These are phyloP conservation scores for Hyposoter didymator DNA, from an alignment of 2,888 invertebrate species.

Conservation along the genomic window DNA sequence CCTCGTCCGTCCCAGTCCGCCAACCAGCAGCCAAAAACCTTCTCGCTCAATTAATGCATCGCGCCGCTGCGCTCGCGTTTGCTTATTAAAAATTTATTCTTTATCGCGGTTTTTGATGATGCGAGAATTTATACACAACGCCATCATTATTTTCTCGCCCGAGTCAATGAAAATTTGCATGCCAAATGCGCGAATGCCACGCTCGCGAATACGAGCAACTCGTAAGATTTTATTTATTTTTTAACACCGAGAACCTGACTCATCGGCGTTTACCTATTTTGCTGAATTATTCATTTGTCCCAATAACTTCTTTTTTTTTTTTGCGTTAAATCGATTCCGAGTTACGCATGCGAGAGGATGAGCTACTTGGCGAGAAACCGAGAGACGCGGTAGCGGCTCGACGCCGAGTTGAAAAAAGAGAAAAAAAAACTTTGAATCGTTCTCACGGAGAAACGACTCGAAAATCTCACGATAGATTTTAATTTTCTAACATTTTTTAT, in stretches of 20 bases:
- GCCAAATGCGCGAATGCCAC: neutral
- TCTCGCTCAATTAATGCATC: neutral
- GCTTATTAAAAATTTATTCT: conserved; percentile 7
- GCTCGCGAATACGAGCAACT: neutral
- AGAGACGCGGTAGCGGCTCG: too few species aligned
- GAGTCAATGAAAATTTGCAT: conserved; percentile 12
- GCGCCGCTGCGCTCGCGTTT: neutral
- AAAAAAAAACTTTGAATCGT: too few species aligned
- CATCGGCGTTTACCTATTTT: neutral
- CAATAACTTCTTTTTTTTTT: neutral
- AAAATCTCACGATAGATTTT: too few species aligned
- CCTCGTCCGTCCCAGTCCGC: neutral
- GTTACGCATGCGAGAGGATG: neutral
- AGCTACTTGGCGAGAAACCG: neutral
- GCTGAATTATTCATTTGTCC: neutral
- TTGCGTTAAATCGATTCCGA: neutral
- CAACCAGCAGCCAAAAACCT: neutral
- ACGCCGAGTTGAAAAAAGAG: too few species aligned
- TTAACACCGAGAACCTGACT: neutral
- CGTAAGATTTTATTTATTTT: neutral
- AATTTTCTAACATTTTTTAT: too few species aligned
- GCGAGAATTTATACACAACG: neutral
- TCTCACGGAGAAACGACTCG: too few species aligned
- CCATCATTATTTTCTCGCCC: neutral
- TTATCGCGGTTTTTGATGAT: conserved; percentile 11